A percentile compares a stretch with the other conserved stretches of the same genome.
These are phyloP conservation scores for Hucho hucho DNA, from an alignment of 2,113 vertebrate species.

Conservation along the genomic window DNA sequence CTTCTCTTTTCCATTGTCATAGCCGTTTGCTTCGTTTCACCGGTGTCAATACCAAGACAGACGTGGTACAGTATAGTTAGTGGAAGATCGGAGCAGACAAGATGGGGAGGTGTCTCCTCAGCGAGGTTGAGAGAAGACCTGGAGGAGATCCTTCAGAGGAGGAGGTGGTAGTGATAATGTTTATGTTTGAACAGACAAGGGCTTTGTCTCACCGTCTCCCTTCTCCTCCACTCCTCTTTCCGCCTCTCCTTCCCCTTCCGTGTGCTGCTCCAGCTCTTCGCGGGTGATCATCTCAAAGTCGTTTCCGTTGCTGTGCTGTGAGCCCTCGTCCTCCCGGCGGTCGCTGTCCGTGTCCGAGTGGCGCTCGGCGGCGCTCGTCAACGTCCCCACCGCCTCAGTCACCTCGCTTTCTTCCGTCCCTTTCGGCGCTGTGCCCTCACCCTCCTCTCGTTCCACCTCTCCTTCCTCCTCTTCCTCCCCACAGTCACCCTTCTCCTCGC, in stretches of 20 bases:
- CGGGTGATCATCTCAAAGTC: conserved; percentile 99
- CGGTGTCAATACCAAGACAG: conserved; percentile 38
- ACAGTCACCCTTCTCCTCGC: conserved; percentile 90
- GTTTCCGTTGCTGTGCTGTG: conserved; percentile 98
- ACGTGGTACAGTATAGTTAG: conserved; percentile 42
- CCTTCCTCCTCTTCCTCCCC: conserved; percentile 89
- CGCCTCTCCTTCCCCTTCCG: conserved; percentile 87
- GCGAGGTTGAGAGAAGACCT: conserved; percentile 33
- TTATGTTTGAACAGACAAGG: conserved; percentile 85
- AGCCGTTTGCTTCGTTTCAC: conserved; percentile 45
- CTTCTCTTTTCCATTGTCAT: conserved; percentile 41
- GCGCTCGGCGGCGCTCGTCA: conserved; percentile 76
- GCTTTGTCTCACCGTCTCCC: conserved; percentile 63
- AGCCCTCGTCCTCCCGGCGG: conserved; percentile 91
- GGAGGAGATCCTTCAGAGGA: conserved; percentile 69
- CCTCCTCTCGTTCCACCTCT: conserved; percentile 30
- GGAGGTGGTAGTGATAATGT: conserved; percentile 48
- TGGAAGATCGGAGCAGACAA: conserved; percentile 76
- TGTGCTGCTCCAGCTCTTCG: conserved; percentile 97
- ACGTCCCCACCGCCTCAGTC: conserved; percentile 64
- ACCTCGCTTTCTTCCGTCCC: conserved; percentile 46
- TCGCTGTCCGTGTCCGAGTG: conserved; percentile 97
- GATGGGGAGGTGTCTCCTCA: conserved; percentile 70
- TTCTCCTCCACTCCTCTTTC: conserved; percentile 71
- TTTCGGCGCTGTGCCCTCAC: conserved; percentile 50